These are phyloP conservation scores for Urocynchramus pylzowi DNA, from an alignment of 2,113 vertebrate genomes.

Conservation along the genomic window DNA sequence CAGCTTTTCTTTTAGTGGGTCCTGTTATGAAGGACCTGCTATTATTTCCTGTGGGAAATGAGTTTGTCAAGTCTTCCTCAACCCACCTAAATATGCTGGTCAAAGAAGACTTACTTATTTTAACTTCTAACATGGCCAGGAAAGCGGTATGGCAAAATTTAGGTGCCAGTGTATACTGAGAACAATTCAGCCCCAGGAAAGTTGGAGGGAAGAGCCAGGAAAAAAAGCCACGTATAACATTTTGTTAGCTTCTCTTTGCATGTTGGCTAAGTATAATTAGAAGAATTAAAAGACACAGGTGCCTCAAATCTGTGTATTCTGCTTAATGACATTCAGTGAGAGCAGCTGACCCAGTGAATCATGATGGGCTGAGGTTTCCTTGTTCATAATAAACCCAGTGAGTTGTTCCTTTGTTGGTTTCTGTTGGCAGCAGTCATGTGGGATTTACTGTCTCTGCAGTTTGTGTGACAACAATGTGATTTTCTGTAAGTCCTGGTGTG, in stretches of 20 bases:
- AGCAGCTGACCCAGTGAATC: background rate
- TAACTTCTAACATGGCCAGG: background rate
- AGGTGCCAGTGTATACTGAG: background rate
- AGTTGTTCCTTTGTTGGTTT: background rate
- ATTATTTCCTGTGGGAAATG: background rate
- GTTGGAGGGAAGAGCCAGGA: fast-evolving
- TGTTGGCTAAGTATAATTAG: background rate
- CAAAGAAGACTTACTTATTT: background rate
- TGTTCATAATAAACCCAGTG: background rate
- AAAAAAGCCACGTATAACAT: fast-evolving
- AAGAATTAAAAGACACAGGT: background rate
- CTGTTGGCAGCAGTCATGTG: background rate
- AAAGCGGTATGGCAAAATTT: background rate
- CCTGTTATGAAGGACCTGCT: background rate
- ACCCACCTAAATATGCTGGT: background rate
- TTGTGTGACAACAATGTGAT: background rate
- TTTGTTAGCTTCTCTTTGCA: background rate
- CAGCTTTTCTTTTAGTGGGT: background rate
- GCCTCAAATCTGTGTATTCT: background rate
- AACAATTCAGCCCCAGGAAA: background rate
- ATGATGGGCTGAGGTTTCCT: background rate
- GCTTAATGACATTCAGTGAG: background rate
- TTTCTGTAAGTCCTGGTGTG: background rate
- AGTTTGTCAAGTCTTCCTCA: background rate
- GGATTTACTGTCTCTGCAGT: background rate